Conservation (phyloP, 1,140 invertebrate species). For the Telenomus remus region DNA sequence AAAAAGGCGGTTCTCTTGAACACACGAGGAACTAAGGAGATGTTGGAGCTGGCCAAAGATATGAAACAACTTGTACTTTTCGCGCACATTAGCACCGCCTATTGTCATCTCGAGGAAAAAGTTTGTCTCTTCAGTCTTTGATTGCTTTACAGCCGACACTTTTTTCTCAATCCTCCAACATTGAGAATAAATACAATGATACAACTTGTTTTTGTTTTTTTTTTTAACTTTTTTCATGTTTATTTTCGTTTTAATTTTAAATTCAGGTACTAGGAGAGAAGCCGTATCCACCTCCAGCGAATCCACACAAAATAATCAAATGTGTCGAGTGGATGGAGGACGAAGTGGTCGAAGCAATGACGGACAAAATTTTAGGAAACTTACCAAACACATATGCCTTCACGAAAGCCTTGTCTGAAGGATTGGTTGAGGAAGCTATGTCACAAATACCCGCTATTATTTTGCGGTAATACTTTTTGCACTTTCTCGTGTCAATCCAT, state of each 20-base stretch:
- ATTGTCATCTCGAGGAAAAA: slow-evolving; percentile 78
- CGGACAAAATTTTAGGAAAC: slow-evolving; percentile 84
- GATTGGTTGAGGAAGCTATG: slow-evolving; percentile 85
- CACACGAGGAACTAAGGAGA: slow-evolving; percentile 83
- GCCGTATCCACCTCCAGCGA: slow-evolving; percentile 88
- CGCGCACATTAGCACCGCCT: slow-evolving; percentile 80
- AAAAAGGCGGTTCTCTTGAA: slow-evolving; percentile 85
- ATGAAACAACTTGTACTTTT: slow-evolving; percentile 82
- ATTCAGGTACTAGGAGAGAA: slow-evolving; percentile 80
- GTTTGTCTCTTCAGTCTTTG: too few relatives aligned
- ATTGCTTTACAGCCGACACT: too few relatives aligned
- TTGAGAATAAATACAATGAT: too few relatives aligned
- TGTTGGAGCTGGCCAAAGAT: slow-evolving; percentile 84
- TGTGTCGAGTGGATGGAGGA: slow-evolving; percentile 91
- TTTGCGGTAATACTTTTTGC: slow-evolving; percentile 82
- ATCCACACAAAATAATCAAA: slow-evolving; percentile 93
- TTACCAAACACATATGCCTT: slow-evolving; percentile 94
- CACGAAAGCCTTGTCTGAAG: slow-evolving; percentile 92
- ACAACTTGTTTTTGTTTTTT: too few relatives aligned
- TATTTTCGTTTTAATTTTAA: too few relatives aligned
- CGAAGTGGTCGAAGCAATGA: slow-evolving; percentile 83
- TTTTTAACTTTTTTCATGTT: too few relatives aligned
- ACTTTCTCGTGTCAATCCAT: background rate
- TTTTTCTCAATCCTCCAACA: too few relatives aligned
- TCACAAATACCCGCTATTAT: slow-evolving; percentile 87